Evolutionary conservation across 2,797 vertebrate species (phyloP).

Genomic region (Phoeniculus purpureus): DNA sequence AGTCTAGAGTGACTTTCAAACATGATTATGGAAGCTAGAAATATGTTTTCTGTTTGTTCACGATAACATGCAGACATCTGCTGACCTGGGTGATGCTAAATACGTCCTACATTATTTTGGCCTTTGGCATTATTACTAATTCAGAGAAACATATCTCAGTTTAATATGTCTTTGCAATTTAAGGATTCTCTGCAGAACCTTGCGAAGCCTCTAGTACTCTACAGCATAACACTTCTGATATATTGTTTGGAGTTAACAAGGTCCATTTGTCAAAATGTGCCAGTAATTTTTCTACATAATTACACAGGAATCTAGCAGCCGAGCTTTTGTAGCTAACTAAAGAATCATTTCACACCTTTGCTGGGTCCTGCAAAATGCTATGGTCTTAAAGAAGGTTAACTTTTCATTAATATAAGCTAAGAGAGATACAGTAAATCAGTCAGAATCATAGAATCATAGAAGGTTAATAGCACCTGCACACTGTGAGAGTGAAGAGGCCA

Average conservation of each 20-base stretch:
- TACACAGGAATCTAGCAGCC: background rate
- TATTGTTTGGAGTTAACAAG: background rate
- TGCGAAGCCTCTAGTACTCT: background rate
- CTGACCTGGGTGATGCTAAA: background rate
- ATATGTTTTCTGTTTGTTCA: background rate
- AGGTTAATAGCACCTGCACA: background rate
- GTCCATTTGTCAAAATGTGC: background rate
- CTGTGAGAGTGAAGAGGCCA: accelerated
- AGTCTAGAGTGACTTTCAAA: background rate
- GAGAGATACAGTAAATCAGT: background rate
- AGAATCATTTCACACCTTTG: background rate
- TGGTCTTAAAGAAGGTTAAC: background rate
- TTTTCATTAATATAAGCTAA: background rate
- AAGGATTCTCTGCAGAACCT: background rate
- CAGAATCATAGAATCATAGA: too few relatives aligned
- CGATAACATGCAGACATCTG: background rate
- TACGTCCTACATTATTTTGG: background rate
- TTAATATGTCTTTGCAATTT: background rate
- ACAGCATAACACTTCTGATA: background rate
- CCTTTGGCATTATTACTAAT: background rate
- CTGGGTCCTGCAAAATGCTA: background rate
- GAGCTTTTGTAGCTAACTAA: background rate
- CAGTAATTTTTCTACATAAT: background rate
- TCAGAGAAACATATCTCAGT: background rate
- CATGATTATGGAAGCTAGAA: background rate